Evolutionary conservation across 2,113 vertebrate species (phyloP), one percentile per base, ranked within the genome.

Genomic region (Lepisosteus osseus): DNA sequence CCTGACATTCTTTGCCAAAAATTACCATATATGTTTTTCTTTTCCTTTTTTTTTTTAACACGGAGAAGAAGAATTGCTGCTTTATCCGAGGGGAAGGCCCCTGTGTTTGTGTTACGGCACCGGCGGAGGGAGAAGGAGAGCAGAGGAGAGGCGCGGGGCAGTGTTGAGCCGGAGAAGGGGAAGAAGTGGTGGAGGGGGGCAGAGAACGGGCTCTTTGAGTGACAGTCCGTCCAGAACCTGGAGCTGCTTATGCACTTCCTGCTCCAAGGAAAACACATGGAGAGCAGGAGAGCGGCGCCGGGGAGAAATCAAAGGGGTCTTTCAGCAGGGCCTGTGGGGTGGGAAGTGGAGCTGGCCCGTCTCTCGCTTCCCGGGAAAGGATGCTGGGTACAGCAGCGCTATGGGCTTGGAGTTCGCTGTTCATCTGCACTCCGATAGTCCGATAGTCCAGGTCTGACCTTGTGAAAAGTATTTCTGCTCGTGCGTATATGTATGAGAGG

Each of bases 21-120:
- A 91, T 91, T 83, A 92, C 89, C 91, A 88, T 88, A 89, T 88
- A 89, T 86, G 85, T 90, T 90, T 91, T 84, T 87, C 88, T 92
- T 91, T 92, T 87, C 90, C 85, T 64, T 90, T 89, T 89, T 87
- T 87, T 88, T 89, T 90, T 87, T 88, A 88, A 86, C 88, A 86
- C 78, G 83, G 81, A 79, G 81, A 84, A 86, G 87, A 90, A 90
- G 87, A 92, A 92, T 91, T 82, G 81, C 74, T 84, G 79, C 89
- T 92, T 92, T 92, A 89, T 92, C 85, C 41, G 75, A 79, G 78
- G 70, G 77, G 79, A 78, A 82, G 29, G 84, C 81, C 74, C 80
- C 85, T 87, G 81, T 92, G 88, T 92, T 90, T 92, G 91, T 88
- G 87, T 88, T 86, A 75, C 87, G 84, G 78, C 77, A 83, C 78